Evolutionary conservation across 2,888 invertebrate species (phyloP).

Genomic region (Zygaena filipendulae): DNA sequence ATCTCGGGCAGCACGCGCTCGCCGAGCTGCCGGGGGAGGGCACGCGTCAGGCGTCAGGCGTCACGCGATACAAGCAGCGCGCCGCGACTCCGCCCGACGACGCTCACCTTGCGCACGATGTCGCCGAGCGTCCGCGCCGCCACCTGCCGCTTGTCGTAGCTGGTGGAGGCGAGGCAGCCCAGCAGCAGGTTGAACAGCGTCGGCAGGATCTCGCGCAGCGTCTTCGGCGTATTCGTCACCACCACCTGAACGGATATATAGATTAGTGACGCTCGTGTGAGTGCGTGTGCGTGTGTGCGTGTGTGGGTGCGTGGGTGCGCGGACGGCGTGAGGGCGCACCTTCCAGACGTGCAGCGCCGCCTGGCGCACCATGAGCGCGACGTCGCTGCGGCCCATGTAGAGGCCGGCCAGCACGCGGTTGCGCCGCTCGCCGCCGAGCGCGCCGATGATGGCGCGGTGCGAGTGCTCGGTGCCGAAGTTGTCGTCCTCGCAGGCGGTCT

Average conservation of each 20-base stretch:
- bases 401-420: constrained; percentile 94
- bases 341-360: constrained; percentile 99
- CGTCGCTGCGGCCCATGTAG: constrained; percentile 98
- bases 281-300: neutral
- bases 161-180: constrained; percentile 95
- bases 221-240: constrained; percentile 97
- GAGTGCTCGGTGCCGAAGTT: constrained; percentile 99
- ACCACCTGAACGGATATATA: constrained; percentile 72
- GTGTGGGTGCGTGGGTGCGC: too few relatives aligned
- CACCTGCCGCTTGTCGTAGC: constrained; percentile 96
- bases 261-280: neutral
- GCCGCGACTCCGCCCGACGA: too few relatives aligned
- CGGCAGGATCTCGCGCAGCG: constrained; percentile 94
- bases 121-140: constrained; percentile 97
- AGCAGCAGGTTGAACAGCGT: constrained; percentile 92
- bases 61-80: neutral
- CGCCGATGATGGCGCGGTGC: constrained; percentile 88
- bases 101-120: constrained; percentile 82
- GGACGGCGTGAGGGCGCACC: too few relatives aligned
- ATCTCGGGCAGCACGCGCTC: constrained; percentile 98
- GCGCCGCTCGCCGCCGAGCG: constrained; percentile 88
- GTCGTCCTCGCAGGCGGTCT: constrained; percentile 97
- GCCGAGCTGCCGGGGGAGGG: constrained; percentile 77
- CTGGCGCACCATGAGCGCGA: constrained; percentile 96
- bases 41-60: too few relatives aligned